Evolutionary conservation across 2,888 invertebrate species (phyloP), one percentile per base, ranked within the genome.

Genomic region (Lithophane semibrunnea): DNA sequence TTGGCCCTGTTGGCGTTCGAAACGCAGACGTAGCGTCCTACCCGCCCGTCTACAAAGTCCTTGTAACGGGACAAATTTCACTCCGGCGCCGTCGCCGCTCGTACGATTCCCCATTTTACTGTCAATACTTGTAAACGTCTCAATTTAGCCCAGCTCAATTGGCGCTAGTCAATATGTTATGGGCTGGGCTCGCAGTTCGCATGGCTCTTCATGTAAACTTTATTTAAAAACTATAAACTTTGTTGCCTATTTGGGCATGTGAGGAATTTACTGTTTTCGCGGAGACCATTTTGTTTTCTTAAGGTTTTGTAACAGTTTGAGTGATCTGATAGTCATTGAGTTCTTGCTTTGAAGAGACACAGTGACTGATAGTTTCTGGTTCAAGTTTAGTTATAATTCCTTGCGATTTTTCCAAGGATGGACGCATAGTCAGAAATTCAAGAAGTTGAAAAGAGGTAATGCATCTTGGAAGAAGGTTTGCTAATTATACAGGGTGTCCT

Each of bases 71-170:
- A 94, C 92, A 92, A 92, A 91, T 95, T 95, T 93, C 94, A 94
- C 94, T 93, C 87, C 92, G 93, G 94, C 94, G 93, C 93, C 93
- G 92, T 89, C 91, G 90, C 79, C 89, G 90, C 85, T 89, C 87
- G 90, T 90, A 90, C 88, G 90, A 93, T 93, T 93, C 92, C 88
- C 92, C 91, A 93, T 94, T 95, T 95, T 94, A 94, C 93, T 94
- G 96, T 94, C 96, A 94, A 95, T 95, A 91, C 92, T 91, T 91
- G 94, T 93, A 94, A 96, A 96, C 92, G 94, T 95, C 96, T 96
- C 95, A 94, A 96, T 96, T 94, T 93, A 90, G 92, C 86, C 83
- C 86, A 82, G 87, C 82, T 84, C 88, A 74, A 90, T 88, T 82
- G 88, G 83, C 76, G 73, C 80, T 85, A 84, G 85, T 76, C 88